phyloP scores from a whole-genome alignment of 2,888 invertebrate genomes.

The Helleia helle region DNA sequence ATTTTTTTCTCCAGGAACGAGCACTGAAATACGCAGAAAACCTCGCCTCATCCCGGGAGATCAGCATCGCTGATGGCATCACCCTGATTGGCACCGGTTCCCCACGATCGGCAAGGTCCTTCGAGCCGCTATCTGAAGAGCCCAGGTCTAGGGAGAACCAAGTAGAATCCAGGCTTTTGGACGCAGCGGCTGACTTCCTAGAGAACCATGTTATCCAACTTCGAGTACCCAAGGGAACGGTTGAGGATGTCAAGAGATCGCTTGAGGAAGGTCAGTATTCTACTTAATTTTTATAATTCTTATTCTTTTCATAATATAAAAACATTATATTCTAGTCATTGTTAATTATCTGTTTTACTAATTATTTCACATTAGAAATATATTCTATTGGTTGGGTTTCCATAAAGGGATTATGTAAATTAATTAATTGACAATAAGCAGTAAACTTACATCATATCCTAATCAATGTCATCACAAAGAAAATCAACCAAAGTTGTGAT shows the following conservation, averaged over 20 bases:
- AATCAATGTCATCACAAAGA: too few species aligned
- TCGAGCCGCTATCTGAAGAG: conserved; percentile 80
- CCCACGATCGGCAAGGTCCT: conserved; percentile 73
- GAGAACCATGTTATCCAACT: conserved; percentile 87
- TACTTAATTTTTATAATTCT: background rate
- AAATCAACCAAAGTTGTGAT: too few species aligned
- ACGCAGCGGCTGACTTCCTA: conserved; percentile 83
- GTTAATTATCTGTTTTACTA: too few species aligned
- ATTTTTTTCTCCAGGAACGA: conserved; percentile 79
- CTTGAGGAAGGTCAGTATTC: conserved; percentile 83
- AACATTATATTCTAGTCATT: too few species aligned
- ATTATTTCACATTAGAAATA: too few species aligned
- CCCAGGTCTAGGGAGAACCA: conserved; percentile 81
- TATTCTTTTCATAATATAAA: too few species aligned
- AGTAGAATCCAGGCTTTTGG: conserved; percentile 81
- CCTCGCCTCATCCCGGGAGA: conserved; percentile 61
- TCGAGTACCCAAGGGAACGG: conserved; percentile 82
- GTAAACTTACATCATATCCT: too few species aligned
- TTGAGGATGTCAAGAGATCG: conserved; percentile 83
- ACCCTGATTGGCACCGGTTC: conserved; percentile 62
- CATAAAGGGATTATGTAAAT: too few species aligned
- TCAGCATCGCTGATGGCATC: conserved; percentile 75
- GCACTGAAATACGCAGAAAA: conserved; percentile 80
- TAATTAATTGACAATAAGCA: too few species aligned
- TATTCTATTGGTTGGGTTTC: too few species aligned